These are phyloP conservation scores for Eupelmus urozonus DNA, from an alignment of 2,888 invertebrate genomes.

Conservation along the genomic window DNA sequence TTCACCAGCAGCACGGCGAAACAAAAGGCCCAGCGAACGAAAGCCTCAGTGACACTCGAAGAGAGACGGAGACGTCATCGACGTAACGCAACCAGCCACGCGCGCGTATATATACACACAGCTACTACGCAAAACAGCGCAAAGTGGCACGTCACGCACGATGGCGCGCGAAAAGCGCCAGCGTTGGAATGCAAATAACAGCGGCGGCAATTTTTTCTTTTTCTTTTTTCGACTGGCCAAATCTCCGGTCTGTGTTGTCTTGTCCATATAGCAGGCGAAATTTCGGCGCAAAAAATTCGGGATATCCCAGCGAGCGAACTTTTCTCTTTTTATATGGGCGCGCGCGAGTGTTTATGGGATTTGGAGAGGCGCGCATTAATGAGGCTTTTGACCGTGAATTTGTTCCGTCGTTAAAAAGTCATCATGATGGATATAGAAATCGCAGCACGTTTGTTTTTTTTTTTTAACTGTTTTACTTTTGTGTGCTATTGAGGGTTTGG, in stretches of 20 bases:
- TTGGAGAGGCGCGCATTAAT: slow-evolving; percentile 12
- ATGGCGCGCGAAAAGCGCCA: slow-evolving; percentile 46
- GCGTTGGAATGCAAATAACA: slow-evolving; percentile 50
- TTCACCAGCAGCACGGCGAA: neutral
- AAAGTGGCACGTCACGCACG: slow-evolving; percentile 54
- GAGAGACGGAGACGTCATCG: slow-evolving; percentile 2
- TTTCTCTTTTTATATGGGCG: slow-evolving; percentile 13
- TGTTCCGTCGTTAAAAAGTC: slow-evolving; percentile 30
- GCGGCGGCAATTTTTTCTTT: slow-evolving; percentile 12
- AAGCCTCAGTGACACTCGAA: too few species aligned
- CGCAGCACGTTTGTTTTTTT: neutral
- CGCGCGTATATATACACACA: neutral
- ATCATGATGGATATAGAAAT: slow-evolving; percentile 35
- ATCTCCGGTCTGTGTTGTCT: too few species aligned
- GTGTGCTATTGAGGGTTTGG: too few species aligned
- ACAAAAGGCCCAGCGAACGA: neutral
- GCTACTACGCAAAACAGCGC: neutral
- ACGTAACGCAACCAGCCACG: neutral
- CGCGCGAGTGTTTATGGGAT: slow-evolving; percentile 1
- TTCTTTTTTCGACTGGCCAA: neutral
- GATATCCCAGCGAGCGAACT: slow-evolving; percentile 14
- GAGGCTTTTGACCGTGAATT: slow-evolving; percentile 38
- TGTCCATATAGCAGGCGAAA: neutral
- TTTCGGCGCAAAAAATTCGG: slow-evolving; percentile 15
- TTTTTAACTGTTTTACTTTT: neutral